A percentile compares a stretch with the other conserved stretches of the same genome.
phyloP scores from a whole-genome alignment of 1,140 invertebrate genomes.

The Ooceraea biroi region DNA sequence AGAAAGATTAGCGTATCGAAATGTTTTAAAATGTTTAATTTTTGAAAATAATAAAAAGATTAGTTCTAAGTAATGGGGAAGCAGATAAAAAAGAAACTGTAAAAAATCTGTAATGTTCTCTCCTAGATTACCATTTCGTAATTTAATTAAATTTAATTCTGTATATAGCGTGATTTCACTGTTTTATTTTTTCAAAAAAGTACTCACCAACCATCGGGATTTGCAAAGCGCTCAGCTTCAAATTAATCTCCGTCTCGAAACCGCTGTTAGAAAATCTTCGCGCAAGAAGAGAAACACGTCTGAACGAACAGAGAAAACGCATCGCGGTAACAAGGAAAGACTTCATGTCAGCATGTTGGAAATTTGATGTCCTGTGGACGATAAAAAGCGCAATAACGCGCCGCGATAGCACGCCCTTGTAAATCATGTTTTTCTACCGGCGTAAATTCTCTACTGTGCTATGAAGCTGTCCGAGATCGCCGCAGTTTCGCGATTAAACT shows the following conservation, averaged over 20 bases:
- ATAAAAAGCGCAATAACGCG: constrained; percentile 58
- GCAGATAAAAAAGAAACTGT: neutral
- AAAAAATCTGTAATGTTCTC: neutral
- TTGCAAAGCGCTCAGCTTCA: neutral
- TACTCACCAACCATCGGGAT: neutral
- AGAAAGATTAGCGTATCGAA: neutral
- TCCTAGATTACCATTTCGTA: neutral
- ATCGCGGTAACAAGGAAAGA: constrained; percentile 36
- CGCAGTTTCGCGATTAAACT: constrained; percentile 45
- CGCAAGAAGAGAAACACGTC: neutral
- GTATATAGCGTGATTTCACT: neutral
- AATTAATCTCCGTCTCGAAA: constrained; percentile 24
- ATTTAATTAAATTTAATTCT: constrained; percentile 13
- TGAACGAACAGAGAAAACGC: constrained; percentile 35
- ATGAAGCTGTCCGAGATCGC: constrained; percentile 49
- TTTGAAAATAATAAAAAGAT: neutral
- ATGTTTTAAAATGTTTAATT: no score
- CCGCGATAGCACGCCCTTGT: constrained; percentile 37
- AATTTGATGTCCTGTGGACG: constrained; percentile 53
- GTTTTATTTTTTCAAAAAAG: neutral
- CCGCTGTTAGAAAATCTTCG: neutral
- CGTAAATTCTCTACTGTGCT: constrained; percentile 41
- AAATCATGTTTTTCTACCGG: constrained; percentile 50
- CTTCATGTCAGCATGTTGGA: constrained; percentile 34
- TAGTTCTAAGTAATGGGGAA: neutral